Percentiles rank a stretch among this genome's conserved stretches.
Conservation (phyloP, 2,888 invertebrate genomes). For the Dolichomitus sp. region DNA sequence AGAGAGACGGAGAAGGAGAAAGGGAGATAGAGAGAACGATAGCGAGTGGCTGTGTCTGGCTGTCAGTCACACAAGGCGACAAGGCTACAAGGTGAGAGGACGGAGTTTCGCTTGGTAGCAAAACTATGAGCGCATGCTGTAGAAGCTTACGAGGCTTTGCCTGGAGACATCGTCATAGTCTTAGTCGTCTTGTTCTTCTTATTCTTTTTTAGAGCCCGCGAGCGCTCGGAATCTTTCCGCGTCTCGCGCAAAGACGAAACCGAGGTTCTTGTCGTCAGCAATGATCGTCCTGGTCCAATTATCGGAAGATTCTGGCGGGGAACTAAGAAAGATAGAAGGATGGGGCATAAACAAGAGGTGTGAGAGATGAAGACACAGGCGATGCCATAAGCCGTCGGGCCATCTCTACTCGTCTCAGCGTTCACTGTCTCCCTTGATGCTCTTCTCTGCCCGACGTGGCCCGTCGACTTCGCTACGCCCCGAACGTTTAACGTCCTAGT, state of each 20-base stretch:
- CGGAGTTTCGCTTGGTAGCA: neutral
- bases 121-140: conserved; percentile 29
- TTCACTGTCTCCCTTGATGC: conserved; percentile 48
- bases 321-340: conserved; percentile 20
- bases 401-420: conserved; percentile 39
- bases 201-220: neutral
- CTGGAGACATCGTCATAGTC: conserved; percentile 33
- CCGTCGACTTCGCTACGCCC: conserved; percentile 70
- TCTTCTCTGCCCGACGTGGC: conserved; percentile 39
- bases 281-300: conserved; percentile 70
- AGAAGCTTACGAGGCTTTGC: neutral
- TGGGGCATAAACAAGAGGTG: neutral
- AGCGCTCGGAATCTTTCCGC: neutral
- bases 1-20: neutral
- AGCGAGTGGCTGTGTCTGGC: conserved; percentile 52
- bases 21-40: conserved; percentile 17
- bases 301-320: conserved; percentile 51
- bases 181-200: conserved; percentile 11
- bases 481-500: conserved; percentile 68
- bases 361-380: neutral
- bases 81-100: conserved; percentile 49
- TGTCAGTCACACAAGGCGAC: conserved; percentile 51
- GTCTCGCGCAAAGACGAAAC: conserved; percentile 15
- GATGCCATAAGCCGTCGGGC: conserved; percentile 29
- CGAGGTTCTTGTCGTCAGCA: conserved; percentile 61